These are phyloP conservation scores for Saguinus midas DNA, from an alignment of 2,113 vertebrate species.

Conservation along the genomic window DNA sequence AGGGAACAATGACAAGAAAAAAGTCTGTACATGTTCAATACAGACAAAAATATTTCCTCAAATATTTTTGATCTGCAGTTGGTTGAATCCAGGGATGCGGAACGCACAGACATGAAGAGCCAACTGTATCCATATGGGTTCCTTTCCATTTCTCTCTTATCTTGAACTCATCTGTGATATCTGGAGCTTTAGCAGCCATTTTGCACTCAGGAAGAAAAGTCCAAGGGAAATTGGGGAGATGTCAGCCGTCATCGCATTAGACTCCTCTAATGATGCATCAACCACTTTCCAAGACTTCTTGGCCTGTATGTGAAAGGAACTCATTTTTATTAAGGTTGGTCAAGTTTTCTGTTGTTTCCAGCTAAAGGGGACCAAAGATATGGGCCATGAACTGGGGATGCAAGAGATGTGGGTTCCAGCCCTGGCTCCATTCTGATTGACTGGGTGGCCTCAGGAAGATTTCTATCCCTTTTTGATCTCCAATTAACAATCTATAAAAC, in stretches of 20 bases:
- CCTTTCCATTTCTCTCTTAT: not conserved
- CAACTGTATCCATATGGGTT: too few relatives aligned
- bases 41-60: not conserved
- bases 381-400: not conserved
- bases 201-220: not conserved
- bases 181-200: not conserved
- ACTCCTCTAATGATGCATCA: not conserved
- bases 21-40: not conserved
- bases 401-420: not conserved
- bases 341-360: not conserved
- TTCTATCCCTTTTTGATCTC: not conserved
- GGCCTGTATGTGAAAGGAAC: not conserved
- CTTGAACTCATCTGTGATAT: not conserved
- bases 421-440: not conserved
- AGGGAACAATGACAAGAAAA: not conserved
- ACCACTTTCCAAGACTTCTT: not conserved
- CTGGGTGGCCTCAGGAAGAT: not conserved
- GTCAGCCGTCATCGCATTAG: not conserved
- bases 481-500: not conserved
- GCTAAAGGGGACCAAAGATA: not conserved
- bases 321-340: not conserved
- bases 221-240: not conserved
- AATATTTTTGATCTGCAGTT: not conserved
- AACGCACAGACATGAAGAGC: too few relatives aligned
- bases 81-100: not conserved